These are phyloP conservation scores for Cataglyphis hispanica DNA, from an alignment of 1,140 invertebrate species.

Conservation along the genomic window DNA sequence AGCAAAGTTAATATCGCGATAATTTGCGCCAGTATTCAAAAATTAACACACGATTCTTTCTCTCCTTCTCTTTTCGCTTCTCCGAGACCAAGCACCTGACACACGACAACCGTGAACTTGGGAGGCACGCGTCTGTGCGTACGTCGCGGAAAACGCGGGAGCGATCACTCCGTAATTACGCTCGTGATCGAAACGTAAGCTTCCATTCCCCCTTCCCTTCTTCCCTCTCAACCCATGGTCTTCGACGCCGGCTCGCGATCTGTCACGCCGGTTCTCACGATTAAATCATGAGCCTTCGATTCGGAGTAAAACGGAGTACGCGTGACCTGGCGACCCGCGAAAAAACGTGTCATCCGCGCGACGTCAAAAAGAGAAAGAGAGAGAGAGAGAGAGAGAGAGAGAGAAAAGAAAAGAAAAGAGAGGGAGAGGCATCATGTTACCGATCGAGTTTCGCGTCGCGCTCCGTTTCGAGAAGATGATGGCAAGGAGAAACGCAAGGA, in stretches of 20 bases:
- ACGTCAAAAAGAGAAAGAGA: not conserved
- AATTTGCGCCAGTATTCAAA: not conserved
- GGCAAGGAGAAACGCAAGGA: constrained; percentile 34
- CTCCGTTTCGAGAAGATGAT: not conserved
- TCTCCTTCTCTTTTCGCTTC: not conserved
- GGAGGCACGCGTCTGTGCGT: not conserved
- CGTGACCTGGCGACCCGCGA: not conserved
- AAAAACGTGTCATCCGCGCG: not conserved
- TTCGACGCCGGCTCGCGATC: constrained; percentile 45
- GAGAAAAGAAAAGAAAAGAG: too few species aligned
- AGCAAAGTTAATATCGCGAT: too few species aligned
- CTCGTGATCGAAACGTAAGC: constrained; percentile 63
- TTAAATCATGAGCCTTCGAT: not conserved
- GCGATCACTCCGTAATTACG: not conserved
- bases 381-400: not conserved
- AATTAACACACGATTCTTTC: not conserved
- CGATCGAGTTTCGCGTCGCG: constrained; percentile 59
- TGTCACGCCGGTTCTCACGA: constrained; percentile 57
- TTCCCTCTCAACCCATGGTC: too few species aligned
- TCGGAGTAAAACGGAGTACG: not conserved
- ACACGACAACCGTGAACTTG: constrained; percentile 44
- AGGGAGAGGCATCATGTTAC: constrained; percentile 50
- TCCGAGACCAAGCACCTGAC: constrained; percentile 3
- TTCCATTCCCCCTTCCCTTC: not conserved
- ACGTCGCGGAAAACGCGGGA: constrained; percentile 43